Evolutionary conservation across 1,140 invertebrate species (phyloP).

Genomic region (Lethocerus indicus): DNA sequence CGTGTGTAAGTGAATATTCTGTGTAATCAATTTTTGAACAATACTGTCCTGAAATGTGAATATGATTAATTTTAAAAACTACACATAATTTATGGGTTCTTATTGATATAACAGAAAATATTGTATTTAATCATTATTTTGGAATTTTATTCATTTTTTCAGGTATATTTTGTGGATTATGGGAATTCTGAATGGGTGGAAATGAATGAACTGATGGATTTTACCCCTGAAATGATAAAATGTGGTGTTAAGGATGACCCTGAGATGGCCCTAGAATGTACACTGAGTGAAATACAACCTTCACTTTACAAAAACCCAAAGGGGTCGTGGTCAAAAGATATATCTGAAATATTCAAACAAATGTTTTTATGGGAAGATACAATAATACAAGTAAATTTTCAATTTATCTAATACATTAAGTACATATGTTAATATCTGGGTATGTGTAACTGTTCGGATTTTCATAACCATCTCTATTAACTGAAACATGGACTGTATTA

Average conservation of each 20-base stretch:
- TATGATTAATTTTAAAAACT: too few species aligned
- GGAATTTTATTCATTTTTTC: constrained; percentile 7
- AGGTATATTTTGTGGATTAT: constrained; percentile 59
- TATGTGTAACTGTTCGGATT: neutral
- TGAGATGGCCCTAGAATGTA: constrained; percentile 52
- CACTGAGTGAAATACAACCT: constrained; percentile 45
- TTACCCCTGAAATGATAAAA: constrained; percentile 1
- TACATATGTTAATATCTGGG: neutral
- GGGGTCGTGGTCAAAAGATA: constrained; percentile 38
- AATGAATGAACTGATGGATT: constrained; percentile 11
- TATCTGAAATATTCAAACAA: constrained; percentile 31
- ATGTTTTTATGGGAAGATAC: constrained; percentile 21
- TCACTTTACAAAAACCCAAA: constrained; percentile 32
- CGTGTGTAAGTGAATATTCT: too few species aligned
- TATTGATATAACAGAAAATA: neutral
- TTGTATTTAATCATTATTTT: neutral
- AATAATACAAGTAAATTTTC: constrained; percentile 25
- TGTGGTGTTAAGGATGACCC: constrained; percentile 18
- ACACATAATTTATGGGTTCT: too few species aligned
- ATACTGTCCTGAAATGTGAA: too few species aligned
- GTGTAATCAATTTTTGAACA: too few species aligned
- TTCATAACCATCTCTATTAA: too few species aligned
- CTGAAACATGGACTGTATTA: too few species aligned
- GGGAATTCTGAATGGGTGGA: constrained; percentile 37
- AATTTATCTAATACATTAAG: constrained; percentile 1